These are phyloP conservation scores for Ictidomys tridecemlineatus DNA, from an alignment of 2,113 vertebrate genomes.

Conservation along the genomic window DNA sequence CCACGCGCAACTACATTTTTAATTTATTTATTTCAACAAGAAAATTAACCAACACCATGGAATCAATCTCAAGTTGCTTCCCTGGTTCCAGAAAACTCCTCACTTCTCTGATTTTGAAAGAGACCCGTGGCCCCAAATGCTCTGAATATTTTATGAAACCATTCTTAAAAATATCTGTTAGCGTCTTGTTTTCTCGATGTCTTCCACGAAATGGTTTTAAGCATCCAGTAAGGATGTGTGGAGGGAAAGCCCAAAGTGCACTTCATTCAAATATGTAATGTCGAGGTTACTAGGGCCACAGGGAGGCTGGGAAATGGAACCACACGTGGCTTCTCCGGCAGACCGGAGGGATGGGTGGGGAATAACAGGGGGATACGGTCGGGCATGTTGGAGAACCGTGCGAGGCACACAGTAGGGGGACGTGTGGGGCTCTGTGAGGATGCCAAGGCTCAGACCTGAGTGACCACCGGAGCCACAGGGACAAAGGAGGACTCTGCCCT, in stretches of 20 bases:
- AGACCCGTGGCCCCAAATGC: neutral
- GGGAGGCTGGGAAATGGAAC: neutral
- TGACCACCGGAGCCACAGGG: neutral
- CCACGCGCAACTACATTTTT: neutral
- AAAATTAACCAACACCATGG: constrained; percentile 41
- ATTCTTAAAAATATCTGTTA: constrained; percentile 15
- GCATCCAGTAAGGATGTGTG: neutral
- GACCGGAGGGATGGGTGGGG: neutral
- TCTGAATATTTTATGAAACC: constrained; percentile 31
- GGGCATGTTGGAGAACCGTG: neutral
- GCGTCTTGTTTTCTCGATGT: neutral
- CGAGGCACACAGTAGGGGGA: neutral
- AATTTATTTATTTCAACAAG: constrained; percentile 19
- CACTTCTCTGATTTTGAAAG: constrained; percentile 28
- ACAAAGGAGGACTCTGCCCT: neutral
- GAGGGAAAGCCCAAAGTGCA: neutral
- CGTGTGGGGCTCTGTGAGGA: neutral
- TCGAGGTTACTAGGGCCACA: neutral
- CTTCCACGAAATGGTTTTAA: neutral
- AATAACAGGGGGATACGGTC: neutral
- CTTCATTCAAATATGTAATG: neutral
- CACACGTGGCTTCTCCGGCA: neutral
- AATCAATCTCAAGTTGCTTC: neutral
- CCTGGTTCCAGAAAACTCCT: neutral
- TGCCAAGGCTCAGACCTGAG: neutral